Evolutionary conservation across 2,113 vertebrate genomes (phyloP).

Genomic region (Pangasianodon hypophthalmus): DNA sequence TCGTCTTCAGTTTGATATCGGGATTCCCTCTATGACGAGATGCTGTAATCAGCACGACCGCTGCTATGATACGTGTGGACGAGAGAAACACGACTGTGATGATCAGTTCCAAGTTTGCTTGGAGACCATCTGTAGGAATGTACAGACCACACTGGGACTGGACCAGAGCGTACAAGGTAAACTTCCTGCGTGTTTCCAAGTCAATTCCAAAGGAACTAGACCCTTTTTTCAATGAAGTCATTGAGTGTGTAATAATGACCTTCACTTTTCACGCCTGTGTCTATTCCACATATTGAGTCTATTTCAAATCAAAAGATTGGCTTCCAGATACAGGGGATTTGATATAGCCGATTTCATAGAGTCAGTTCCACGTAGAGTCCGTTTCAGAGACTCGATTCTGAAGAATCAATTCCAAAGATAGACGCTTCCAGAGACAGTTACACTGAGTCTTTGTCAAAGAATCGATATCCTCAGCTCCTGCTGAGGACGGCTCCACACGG

Average conservation of each 20-base stretch:
- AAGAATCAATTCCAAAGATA: not conserved
- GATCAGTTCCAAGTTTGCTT: slow-evolving; percentile 89
- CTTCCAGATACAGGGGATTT: no score
- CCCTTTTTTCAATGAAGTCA: no score
- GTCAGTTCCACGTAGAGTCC: not conserved
- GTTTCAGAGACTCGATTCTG: not conserved
- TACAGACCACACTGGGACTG: slow-evolving; percentile 88
- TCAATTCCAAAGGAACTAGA: no score
- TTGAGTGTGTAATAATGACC: no score
- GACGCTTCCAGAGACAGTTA: not conserved
- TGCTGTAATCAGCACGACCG: slow-evolving; percentile 95
- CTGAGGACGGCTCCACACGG: no score
- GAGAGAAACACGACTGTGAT: slow-evolving; percentile 88
- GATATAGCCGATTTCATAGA: no score
- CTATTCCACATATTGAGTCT: no score
- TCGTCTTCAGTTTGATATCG: slow-evolving; percentile 75
- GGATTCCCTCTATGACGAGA: slow-evolving; percentile 93
- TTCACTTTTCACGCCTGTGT: no score
- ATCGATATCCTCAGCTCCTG: no score
- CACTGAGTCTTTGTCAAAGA: not conserved
- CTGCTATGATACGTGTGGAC: slow-evolving; percentile 92
- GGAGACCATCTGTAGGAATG: slow-evolving; percentile 87
- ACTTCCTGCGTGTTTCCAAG: no score
- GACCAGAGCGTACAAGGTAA: slow-evolving; percentile 74
- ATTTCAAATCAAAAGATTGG: no score